phyloP scores from a whole-genome alignment of 30 jellyfish, hydroid and myxozoan genomes.

The Cassiopea xamachana region DNA sequence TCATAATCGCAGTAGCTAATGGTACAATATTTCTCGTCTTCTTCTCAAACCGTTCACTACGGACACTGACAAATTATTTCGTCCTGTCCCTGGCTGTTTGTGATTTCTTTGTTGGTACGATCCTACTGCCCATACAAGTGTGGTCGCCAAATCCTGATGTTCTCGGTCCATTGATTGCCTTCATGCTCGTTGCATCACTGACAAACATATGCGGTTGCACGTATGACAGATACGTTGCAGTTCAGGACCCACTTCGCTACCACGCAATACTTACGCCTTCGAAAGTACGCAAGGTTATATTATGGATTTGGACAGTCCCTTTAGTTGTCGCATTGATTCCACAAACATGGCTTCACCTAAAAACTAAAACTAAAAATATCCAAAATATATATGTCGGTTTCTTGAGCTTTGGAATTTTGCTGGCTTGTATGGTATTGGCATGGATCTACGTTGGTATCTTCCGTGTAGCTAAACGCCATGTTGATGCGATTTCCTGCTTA shows the following conservation, averaged over 20 bases:
- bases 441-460: constrained; percentile 54
- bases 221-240: constrained; percentile 76
- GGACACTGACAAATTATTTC: constrained; percentile 61
- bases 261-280: constrained; percentile 57
- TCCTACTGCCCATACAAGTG: constrained; percentile 43
- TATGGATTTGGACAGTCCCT: constrained; percentile 68
- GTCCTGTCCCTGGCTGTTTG: constrained; percentile 73
- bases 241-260: constrained; percentile 80
- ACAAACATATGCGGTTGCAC: constrained; percentile 78
- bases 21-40: constrained; percentile 50
- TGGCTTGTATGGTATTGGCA: constrained; percentile 35
- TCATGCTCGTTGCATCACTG: constrained; percentile 72
- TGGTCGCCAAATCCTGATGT: constrained; percentile 33
- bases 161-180: constrained; percentile 61
- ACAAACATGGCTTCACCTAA: constrained; percentile 36
- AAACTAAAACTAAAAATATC: background rate
- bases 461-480: constrained; percentile 70
- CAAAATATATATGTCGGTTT: constrained; percentile 42
- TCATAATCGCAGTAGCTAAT: constrained; percentile 44
- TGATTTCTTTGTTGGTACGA: constrained; percentile 69
- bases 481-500: constrained; percentile 72
- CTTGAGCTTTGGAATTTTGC: constrained; percentile 54
- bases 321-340: constrained; percentile 50
- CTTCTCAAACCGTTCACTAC: constrained; percentile 28
- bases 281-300: constrained; percentile 29